Base-by-base conservation (phyloP, 2,797 vertebrate genomes). In the Gorsachius magnificus region DNA sequence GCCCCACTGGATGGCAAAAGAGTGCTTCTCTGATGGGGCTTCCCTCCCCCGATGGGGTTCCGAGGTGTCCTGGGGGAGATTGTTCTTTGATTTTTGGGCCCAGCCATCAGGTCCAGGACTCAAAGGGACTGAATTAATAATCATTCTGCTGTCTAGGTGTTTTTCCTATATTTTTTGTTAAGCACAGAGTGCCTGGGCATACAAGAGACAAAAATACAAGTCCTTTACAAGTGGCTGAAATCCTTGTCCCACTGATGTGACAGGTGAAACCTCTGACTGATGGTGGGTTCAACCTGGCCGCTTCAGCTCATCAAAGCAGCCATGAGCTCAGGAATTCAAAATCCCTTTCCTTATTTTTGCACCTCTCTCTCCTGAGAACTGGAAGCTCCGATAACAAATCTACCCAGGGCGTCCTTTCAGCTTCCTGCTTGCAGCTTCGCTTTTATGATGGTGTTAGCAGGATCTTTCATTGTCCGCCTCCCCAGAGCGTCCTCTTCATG, bases 371-470 rank as follows among this genome's bases (percentile, higher is more conserved):
- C 54, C 53, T 65, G 57, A 72, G 77, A 87, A 90, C 36, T 90
- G 26, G 54, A 88, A 94, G 54, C 13, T 86, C 46, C 11, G 4
- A 45, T 76, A 76, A 82, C 6, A 76, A 84, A 86, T 61, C 53
- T 51, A n/a, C 22, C 14, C 50, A 54, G 31, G 33, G 36, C 1
- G 2, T 46, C 46, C 45, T 80, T 93, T 92, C 57, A 94, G 57
- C 46, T 95, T 81, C 33, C 66, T 89, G 43, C 35, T 72, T 72
- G 43, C 41, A 93, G 57, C 69, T 93, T 93, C 0, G 0, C 24
- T 92, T 95, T 91, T 38, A 56, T 29, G 20, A 61, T 41, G 35
- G 58, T 70, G 28, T 87, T 92, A 90, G 77, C 43, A 90, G 31
- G 13, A 50, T 68, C 64, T 87, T 94, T 96, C 89, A 96, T 70